A percentile compares a stretch with the other conserved stretches of the same genome.
phyloP scores from a whole-genome alignment of 2,888 invertebrate genomes.

The Apotomis turbidana region DNA sequence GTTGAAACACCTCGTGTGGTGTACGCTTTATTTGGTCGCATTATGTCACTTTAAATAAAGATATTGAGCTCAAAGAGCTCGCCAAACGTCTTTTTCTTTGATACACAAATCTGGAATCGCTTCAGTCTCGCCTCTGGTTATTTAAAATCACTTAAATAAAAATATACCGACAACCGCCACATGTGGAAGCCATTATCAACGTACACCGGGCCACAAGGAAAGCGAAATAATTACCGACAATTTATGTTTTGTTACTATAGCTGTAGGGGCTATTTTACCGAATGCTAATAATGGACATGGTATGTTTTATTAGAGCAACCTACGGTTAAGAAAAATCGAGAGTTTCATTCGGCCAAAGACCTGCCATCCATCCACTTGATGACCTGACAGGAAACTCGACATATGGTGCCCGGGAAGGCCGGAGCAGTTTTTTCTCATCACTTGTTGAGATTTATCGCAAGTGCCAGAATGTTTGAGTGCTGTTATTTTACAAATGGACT shows the following conservation, averaged over 20 bases:
- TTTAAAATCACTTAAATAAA: conserved; percentile 42
- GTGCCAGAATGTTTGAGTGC: not conserved
- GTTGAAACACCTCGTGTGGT: conserved; percentile 16
- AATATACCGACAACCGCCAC: conserved; percentile 43
- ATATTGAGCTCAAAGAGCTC: conserved; percentile 12
- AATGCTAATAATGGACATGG: conserved; percentile 7
- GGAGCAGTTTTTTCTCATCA: conserved; percentile 63
- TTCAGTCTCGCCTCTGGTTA: conserved; percentile 40
- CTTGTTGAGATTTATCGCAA: conserved; percentile 44
- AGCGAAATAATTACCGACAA: conserved; percentile 39
- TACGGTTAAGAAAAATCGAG: conserved; percentile 48
- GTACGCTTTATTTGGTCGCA: not conserved
- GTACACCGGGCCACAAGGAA: conserved; percentile 28
- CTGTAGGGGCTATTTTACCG: conserved; percentile 37
- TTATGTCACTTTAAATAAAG: conserved; percentile 5
- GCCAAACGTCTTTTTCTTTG: conserved; percentile 11
- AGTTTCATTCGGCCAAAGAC: conserved; percentile 50
- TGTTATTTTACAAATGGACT: not conserved
- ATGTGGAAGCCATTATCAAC: conserved; percentile 47
- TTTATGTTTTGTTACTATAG: conserved; percentile 35
- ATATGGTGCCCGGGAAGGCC: conserved; percentile 64
- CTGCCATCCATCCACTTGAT: conserved; percentile 57
- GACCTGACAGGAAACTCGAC: conserved; percentile 56
- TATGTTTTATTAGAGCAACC: conserved; percentile 15
- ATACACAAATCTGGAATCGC: conserved; percentile 41